Evolutionary conservation across 2,797 vertebrate genomes (phyloP).

Genomic region (Cossypha polioptera): DNA sequence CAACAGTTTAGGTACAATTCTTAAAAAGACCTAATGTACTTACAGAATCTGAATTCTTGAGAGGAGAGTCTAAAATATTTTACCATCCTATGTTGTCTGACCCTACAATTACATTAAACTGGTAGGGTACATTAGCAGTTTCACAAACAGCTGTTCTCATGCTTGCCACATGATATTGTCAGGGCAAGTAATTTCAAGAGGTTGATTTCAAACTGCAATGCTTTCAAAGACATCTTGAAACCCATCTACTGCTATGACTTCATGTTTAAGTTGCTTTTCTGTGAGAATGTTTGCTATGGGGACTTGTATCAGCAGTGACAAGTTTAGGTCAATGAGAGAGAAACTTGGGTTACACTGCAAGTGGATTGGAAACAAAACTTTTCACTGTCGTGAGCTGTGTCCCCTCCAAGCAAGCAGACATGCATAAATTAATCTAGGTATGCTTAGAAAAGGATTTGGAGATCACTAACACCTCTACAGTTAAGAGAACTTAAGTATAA

Average conservation of each 20-base stretch:
- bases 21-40: background rate
- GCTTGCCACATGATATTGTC: background rate
- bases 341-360: background rate
- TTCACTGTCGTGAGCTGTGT: rapidly evolving
- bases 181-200: background rate
- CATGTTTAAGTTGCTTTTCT: background rate
- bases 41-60: background rate
- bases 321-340: background rate
- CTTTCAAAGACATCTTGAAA: background rate
- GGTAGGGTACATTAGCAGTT: background rate
- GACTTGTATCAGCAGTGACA: background rate
- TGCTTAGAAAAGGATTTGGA: background rate
- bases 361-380: background rate
- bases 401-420: background rate
- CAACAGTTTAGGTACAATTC: background rate
- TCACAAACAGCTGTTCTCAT: background rate
- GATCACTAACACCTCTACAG: background rate
- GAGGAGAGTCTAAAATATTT: background rate
- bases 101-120: background rate
- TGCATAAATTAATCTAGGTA: background rate
- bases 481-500: background rate
- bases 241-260: background rate
- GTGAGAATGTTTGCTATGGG: background rate
- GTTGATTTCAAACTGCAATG: background rate
- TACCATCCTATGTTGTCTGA: background rate